A percentile compares a stretch with the other conserved stretches of the same genome.
These are phyloP conservation scores for Onychostoma macrolepis DNA, from an alignment of 2,113 vertebrate genomes.

Conservation along the genomic window DNA sequence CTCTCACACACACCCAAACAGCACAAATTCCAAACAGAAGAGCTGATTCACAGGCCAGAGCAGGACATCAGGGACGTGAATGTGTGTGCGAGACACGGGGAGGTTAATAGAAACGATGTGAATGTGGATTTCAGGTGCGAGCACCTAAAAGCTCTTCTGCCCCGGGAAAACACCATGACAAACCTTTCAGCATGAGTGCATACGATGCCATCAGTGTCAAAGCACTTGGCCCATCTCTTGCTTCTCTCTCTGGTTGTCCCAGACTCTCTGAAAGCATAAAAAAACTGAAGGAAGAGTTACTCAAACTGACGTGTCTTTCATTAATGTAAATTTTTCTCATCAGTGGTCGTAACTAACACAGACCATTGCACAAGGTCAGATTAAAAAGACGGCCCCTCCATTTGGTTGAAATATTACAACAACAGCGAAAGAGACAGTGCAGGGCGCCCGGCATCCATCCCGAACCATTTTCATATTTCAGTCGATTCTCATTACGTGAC, in stretches of 20 bases:
- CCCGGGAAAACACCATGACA: constrained; percentile 69
- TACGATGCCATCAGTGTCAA: constrained; percentile 67
- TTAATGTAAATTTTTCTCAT: constrained; percentile 45
- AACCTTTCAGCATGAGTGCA: constrained; percentile 73
- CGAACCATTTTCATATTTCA: constrained; percentile 35
- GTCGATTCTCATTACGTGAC: constrained; percentile 24
- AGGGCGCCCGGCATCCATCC: background rate
- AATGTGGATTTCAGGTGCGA: background rate
- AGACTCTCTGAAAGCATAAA: constrained; percentile 6
- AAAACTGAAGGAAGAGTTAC: background rate
- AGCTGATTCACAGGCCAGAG: constrained; percentile 10
- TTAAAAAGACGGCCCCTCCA: constrained; percentile 21
- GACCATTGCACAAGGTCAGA: constrained; percentile 41
- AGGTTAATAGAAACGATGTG: constrained; percentile 11
- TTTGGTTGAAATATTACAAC: constrained; percentile 39
- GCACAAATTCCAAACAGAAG: constrained; percentile 16
- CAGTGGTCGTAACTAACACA: constrained; percentile 23
- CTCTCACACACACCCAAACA: constrained; percentile 36
- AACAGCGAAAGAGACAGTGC: constrained; percentile 33
- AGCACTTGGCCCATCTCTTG: constrained; percentile 52
- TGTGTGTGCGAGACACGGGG: background rate
- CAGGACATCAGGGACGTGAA: background rate
- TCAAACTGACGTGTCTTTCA: constrained; percentile 33
- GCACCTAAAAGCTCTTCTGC: constrained; percentile 44
- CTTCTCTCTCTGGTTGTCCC: background rate